Evolutionary conservation across 2,113 vertebrate genomes (phyloP).

Genomic region (Myocastor coypus): DNA sequence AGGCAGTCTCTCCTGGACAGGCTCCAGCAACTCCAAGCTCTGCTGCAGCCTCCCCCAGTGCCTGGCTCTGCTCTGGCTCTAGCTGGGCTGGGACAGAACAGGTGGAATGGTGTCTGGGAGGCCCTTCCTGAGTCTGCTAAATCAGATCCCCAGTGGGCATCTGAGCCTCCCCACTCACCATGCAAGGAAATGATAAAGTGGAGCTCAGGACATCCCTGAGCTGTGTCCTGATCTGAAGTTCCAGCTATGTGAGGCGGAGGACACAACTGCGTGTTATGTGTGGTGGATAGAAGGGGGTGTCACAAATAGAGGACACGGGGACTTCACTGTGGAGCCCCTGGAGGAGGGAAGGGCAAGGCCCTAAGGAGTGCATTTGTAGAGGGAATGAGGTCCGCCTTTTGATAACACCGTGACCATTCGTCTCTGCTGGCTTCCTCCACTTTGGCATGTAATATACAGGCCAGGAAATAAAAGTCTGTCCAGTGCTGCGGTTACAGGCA

Average conservation of each 20-base stretch:
- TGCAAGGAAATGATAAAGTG: no score
- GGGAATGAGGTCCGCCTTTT: neutral
- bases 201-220: no score
- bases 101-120: neutral
- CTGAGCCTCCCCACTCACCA: no score
- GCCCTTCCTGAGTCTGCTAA: neutral
- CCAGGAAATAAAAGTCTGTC: neutral
- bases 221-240: neutral
- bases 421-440: neutral
- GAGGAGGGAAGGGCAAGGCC: no score
- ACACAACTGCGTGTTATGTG: fast-evolving
- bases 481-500: no score
- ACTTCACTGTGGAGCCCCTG: neutral
- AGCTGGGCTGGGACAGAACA: fast-evolving
- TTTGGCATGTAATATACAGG: neutral
- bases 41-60: fast-evolving
- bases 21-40: neutral
- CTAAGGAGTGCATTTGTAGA: neutral
- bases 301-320: neutral
- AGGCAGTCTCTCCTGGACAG: neutral
- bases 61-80: neutral
- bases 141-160: fast-evolving
- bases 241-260: neutral
- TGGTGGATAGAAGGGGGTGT: no score
- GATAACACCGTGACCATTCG: neutral